Evolutionary conservation across 2,113 vertebrate species (phyloP).

Genomic region (Patagioenas fasciata): DNA sequence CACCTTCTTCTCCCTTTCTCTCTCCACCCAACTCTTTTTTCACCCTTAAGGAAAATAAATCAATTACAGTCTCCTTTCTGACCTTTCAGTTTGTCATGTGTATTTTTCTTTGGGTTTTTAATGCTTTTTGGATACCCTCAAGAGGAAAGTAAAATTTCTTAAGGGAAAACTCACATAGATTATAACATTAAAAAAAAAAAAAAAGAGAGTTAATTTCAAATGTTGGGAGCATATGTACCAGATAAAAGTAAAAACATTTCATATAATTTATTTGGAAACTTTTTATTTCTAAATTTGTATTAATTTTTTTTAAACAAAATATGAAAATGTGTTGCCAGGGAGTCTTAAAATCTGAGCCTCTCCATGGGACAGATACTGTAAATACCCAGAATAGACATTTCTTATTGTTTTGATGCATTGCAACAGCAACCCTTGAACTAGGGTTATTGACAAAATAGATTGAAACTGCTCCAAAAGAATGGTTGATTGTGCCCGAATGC

Average conservation of each 20-base stretch:
- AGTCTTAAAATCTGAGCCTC: background rate
- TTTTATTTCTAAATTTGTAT: background rate
- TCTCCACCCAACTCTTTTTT: background rate
- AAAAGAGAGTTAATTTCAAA: background rate
- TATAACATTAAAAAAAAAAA: background rate
- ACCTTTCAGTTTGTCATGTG: conserved; percentile 30
- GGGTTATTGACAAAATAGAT: conserved; percentile 21
- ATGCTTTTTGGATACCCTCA: conserved; percentile 1
- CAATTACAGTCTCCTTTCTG: conserved; percentile 35
- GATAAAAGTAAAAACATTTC: background rate
- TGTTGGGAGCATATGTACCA: background rate
- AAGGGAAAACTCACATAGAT: background rate
- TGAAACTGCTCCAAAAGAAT: background rate
- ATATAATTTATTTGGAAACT: background rate
- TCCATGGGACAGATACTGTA: background rate
- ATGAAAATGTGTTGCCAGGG: background rate
- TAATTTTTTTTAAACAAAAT: background rate
- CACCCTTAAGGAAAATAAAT: conserved; percentile 11
- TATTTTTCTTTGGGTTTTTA: conserved; percentile 28
- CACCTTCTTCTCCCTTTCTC: background rate
- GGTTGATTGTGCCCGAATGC: background rate
- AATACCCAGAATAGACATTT: background rate
- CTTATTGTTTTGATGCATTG: background rate
- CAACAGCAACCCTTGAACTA: conserved; percentile 8
- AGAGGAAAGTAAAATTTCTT: conserved; percentile 20